Conservation (phyloP, 1,140 invertebrate species). For the Drosophila gunungcola region DNA sequence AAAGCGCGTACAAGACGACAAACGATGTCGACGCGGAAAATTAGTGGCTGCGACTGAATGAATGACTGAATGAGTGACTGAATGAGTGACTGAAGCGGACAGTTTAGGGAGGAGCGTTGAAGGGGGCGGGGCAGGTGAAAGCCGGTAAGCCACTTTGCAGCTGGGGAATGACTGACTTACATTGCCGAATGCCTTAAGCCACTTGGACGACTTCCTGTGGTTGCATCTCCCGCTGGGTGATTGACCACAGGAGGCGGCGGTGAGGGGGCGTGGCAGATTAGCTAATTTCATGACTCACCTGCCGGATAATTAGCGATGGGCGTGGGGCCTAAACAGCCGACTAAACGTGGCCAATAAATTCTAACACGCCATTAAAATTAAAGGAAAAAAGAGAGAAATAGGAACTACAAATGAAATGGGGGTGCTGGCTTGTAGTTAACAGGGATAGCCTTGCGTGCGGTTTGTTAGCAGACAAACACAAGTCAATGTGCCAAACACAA, state of each 20-base stretch:
- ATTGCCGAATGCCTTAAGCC: conserved; percentile 59
- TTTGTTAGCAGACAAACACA: conserved; percentile 38
- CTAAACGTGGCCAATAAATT: conserved; percentile 78
- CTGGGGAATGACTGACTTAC: conserved; percentile 60
- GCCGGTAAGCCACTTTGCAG: conserved; percentile 69
- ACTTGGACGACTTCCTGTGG: conserved; percentile 65
- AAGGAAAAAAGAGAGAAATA: conserved; percentile 17
- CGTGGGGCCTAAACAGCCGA: conserved; percentile 53
- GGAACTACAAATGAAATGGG: neutral
- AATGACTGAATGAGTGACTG: conserved; percentile 35
- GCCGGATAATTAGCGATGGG: conserved; percentile 28
- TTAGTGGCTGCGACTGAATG: conserved; percentile 54
- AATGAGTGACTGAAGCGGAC: conserved; percentile 41
- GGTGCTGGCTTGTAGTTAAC: conserved; percentile 8
- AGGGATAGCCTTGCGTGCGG: conserved; percentile 45
- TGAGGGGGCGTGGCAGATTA: conserved; percentile 31
- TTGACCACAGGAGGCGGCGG: conserved; percentile 23
- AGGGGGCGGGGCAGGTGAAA: conserved; percentile 51
- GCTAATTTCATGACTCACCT: conserved; percentile 75
- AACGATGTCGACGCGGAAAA: conserved; percentile 78
- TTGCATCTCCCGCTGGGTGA: conserved; percentile 66
- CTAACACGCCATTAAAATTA: conserved; percentile 76
- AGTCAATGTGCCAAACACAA: conserved; percentile 58
- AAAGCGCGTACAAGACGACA: conserved; percentile 73
- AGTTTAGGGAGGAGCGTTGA: conserved; percentile 4